A percentile compares a stretch with the other conserved stretches of the same genome.
These are phyloP conservation scores for Harlomillsia oculata DNA, from an alignment of 1,140 invertebrate species.

Conservation along the genomic window DNA sequence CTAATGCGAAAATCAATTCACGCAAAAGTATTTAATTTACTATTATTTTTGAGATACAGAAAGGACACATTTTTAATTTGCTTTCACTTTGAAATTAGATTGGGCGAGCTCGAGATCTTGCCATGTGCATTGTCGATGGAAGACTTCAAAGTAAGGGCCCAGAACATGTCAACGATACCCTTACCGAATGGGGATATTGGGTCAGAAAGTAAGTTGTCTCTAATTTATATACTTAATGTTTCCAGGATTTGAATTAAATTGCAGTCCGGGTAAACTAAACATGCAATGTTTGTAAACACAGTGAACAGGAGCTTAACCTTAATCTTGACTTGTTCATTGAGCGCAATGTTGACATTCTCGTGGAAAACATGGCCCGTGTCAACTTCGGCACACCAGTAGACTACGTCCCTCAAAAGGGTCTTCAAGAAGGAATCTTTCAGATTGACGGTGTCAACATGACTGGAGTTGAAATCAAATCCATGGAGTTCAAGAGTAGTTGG, in stretches of 20 bases:
- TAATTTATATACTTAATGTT: not conserved
- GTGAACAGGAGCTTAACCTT: slow-evolving; percentile 16
- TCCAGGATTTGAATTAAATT: too few species aligned
- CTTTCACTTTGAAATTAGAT: slow-evolving; percentile 36
- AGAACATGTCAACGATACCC: slow-evolving; percentile 37
- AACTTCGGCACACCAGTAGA: slow-evolving; percentile 45
- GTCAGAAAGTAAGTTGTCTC: slow-evolving; percentile 32
- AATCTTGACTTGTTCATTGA: slow-evolving; percentile 27
- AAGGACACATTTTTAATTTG: not conserved
- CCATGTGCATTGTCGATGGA: slow-evolving; percentile 45
- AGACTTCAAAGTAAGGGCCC: slow-evolving; percentile 39
- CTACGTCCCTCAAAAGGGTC: slow-evolving; percentile 45
- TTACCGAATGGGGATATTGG: too few species aligned
- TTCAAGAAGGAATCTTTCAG: slow-evolving; percentile 42
- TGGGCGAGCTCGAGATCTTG: slow-evolving; percentile 46
- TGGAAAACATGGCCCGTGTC: slow-evolving; percentile 51
- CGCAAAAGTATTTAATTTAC: too few species aligned
- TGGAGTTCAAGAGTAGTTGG: slow-evolving; percentile 47
- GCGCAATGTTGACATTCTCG: slow-evolving; percentile 47
- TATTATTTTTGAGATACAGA: not conserved
- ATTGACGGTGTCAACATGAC: slow-evolving; percentile 41
- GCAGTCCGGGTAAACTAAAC: too few species aligned
- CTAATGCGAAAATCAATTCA: too few species aligned
- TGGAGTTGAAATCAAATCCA: slow-evolving; percentile 45
- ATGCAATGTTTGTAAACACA: too few species aligned